Evolutionary conservation across 2,888 invertebrate genomes (phyloP), one percentile per base, ranked within the genome.

Genomic region (Drepanosiphum platanoidis): DNA sequence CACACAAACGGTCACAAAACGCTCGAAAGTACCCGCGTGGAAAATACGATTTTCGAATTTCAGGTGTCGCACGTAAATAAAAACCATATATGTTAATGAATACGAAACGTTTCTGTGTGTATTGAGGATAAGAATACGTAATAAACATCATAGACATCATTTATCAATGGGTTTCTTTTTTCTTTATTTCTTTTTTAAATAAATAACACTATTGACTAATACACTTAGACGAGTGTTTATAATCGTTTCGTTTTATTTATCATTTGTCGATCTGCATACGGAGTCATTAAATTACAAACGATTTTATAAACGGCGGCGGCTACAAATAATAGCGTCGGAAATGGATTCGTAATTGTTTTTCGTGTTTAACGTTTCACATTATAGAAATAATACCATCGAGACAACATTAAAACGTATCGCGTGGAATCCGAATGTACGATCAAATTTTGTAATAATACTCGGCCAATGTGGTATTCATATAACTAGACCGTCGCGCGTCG

Each of bases 21-120:
- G 32, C 27, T 64, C 36, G 72, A 75, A 71, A 64, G 82, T 61
- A 74, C 82, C 52, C 46, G 79, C n/a, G 7, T 34, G 46, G 66
- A 83, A 74, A 83, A 66, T 74, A 83, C 74, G 46, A 66, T 66
- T 64, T 83, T 83, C 46, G 74, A 75, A 83, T 74, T 83, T 66
- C 36, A 83, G 66, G 64, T 74, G 83, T 71, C 30, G 58, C 34
- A 75, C 27, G 42, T 13, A n/a, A 7, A 58, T 70, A 80, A 36
- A 27, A 70, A 75, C 15, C 52, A 71, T 81, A 81, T 81, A 81
- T 71, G 80, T 39, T 81, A 81, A 81, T 70, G 80, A 80, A 81
- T 39, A 58, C 70, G 52, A 30, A 30, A 81, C 58, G 27, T 71
- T 70, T 58, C 22, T 22, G 70, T 36, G 36, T 30, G 30, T n/a